Percentiles rank a stretch among this genome's conserved stretches.
Evolutionary conservation across 2,888 invertebrate species (phyloP).

Genomic region (Cheilosia pagana): DNA sequence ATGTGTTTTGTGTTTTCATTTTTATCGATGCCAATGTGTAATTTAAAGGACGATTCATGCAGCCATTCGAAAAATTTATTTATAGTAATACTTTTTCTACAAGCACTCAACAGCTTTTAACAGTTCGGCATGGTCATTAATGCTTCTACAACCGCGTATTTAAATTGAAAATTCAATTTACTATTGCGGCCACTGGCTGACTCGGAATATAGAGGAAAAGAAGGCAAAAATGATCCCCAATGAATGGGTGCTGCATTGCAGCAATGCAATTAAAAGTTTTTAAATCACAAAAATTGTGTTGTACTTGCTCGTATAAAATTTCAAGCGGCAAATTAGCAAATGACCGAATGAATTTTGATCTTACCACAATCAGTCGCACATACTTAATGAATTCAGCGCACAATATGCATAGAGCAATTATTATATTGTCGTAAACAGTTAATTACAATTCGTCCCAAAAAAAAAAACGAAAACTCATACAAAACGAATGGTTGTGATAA

Average conservation of each 20-base stretch:
- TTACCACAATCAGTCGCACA: too few relatives aligned
- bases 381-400: too few relatives aligned
- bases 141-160: conserved; percentile 12
- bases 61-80: not conserved
- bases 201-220: conserved; percentile 7
- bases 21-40: not conserved
- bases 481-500: too few relatives aligned
- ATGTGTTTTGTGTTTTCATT: not conserved
- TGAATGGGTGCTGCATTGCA: conserved; percentile 24
- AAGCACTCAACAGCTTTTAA: conserved; percentile 49
- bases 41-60: conserved; percentile 11
- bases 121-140: conserved; percentile 16
- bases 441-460: too few relatives aligned
- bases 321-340: too few relatives aligned
- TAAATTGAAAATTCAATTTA: conserved; percentile 42
- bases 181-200: conserved; percentile 18
- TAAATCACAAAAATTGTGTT: conserved; percentile 17
- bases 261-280: conserved; percentile 48
- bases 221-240: conserved; percentile 7
- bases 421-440: too few relatives aligned
- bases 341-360: too few relatives aligned
- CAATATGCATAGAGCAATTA: too few relatives aligned
- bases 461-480: too few relatives aligned
- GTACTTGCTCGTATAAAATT: not conserved
- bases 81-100: conserved; percentile 30